Conservation (phyloP, 2,797 vertebrate genomes). For the Momotus momota region DNA sequence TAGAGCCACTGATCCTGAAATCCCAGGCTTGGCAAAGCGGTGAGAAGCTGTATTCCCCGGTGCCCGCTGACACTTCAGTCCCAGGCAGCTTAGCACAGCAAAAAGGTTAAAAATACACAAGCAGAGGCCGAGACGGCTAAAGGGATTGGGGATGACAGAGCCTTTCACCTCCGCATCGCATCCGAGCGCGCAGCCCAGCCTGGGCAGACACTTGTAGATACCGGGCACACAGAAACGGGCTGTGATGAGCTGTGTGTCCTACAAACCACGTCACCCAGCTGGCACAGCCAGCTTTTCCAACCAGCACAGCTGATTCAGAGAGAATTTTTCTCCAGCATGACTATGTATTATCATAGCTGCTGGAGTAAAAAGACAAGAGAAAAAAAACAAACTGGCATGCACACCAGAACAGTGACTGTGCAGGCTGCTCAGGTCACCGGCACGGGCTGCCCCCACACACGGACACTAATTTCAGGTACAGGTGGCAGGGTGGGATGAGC, state of each 20-base stretch:
- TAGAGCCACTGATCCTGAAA: slow-evolving; percentile 62
- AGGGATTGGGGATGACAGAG: slow-evolving; percentile 48
- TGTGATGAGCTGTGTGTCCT: not conserved
- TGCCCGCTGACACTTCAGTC: slow-evolving; percentile 28
- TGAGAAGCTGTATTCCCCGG: not conserved
- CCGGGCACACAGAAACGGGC: accelerated
- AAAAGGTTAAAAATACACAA: slow-evolving; percentile 76
- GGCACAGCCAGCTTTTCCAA: not conserved
- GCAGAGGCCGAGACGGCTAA: slow-evolving; percentile 47
- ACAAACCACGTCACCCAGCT: not conserved
- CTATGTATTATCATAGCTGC: not conserved
- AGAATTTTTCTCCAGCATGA: not conserved
- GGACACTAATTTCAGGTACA: not conserved
- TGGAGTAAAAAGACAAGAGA: not conserved
- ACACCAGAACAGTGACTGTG: not conserved
- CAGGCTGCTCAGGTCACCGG: not conserved
- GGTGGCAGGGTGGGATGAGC: accelerated
- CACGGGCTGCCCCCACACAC: no score
- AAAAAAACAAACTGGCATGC: not conserved
- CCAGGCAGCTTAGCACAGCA: slow-evolving; percentile 66
- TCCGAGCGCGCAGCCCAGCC: not conserved
- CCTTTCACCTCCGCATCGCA: not conserved
- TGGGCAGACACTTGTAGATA: accelerated
- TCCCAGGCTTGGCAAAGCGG: slow-evolving; percentile 15
- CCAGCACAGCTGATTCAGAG: not conserved